Base-by-base conservation (phyloP, 1,140 invertebrate genomes). In the Brachionus rotundiformis region DNA sequence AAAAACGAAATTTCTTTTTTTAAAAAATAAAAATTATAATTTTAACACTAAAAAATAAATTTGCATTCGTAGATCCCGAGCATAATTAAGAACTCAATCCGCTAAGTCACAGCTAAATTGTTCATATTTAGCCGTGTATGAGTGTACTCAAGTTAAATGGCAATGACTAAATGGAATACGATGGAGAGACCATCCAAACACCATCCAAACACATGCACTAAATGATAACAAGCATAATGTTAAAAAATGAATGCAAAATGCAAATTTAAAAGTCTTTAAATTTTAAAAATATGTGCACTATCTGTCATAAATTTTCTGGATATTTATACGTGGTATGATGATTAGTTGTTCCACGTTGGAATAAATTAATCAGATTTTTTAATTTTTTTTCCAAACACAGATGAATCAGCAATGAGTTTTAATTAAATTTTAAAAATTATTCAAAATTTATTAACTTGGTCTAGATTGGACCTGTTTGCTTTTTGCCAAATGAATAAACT, bases 21-120 rank as follows among this genome's bases (percentile, higher is more conserved):
- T 36, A 19, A 36, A 36, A 19, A 36, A 36, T 65, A 33, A 36
- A 68, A 68, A 68, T 68, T 68, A 68, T 68, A 68, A 68, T 68
- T 68, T 68, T 68, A 68, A 16, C 63, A 68, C 63, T 36, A 31
- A 68, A 63, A 68, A 68, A 33, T 36, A 33, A 33, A 33, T 68
- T 68, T 68, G 63, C 63, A 68, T 68, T 68, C 63, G 36, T 68
- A 33, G 27, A 19, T 33, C 33, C 31, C 29, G 16, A 33, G 16
- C 33, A 36, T 36, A 68, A 36, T 33, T 33, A 36, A 31, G 5
- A 36, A 33, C 16, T 68, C 63, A 33, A 33, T 10, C 63, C 31
- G 31, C 33, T 36, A 33, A 33, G 16, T 36, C 29, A 63, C 25
- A 29, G 29, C 25, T 63, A 63, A n/a, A 36, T 19, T 36, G 63